Percentiles rank a stretch among this genome's conserved stretches.
Evolutionary conservation across 2,888 invertebrate species (phyloP).

Genomic region (Nezara viridula): DNA sequence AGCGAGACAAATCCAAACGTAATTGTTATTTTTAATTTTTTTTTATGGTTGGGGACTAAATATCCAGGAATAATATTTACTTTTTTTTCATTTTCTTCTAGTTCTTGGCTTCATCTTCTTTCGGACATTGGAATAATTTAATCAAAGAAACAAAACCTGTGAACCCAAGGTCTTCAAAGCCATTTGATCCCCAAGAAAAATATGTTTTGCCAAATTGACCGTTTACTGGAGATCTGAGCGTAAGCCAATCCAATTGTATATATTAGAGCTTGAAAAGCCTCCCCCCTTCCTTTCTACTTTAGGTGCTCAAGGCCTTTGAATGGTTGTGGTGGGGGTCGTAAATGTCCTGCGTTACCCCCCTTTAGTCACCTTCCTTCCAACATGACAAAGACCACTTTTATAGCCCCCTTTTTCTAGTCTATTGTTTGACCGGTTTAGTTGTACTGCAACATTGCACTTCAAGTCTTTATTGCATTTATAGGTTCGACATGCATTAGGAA

Average conservation of each 20-base stretch:
- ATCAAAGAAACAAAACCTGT: background rate
- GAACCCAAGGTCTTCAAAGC: background rate
- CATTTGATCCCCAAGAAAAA: background rate
- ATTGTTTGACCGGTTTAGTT: background rate
- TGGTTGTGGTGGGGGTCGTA: background rate
- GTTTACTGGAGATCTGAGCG: background rate
- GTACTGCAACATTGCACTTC: background rate
- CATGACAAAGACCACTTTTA: slow-evolving; percentile 2
- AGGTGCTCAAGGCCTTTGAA: background rate
- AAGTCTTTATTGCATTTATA: background rate
- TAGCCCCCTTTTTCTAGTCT: background rate
- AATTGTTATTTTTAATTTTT: no score
- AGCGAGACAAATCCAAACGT: no score
- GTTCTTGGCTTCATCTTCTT: no score
- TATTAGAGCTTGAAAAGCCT: background rate
- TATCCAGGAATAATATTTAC: no score
- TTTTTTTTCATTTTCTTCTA: no score
- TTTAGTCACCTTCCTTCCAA: background rate
- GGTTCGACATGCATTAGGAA: background rate
- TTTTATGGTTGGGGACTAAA: no score
- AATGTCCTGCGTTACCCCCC: background rate
- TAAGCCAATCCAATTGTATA: background rate
- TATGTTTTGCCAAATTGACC: background rate
- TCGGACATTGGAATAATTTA: background rate
- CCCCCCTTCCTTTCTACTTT: background rate